Percentiles rank a stretch among this genome's conserved stretches.
Conservation (phyloP, 1,140 invertebrate species). For the Pinna nobilis region DNA sequence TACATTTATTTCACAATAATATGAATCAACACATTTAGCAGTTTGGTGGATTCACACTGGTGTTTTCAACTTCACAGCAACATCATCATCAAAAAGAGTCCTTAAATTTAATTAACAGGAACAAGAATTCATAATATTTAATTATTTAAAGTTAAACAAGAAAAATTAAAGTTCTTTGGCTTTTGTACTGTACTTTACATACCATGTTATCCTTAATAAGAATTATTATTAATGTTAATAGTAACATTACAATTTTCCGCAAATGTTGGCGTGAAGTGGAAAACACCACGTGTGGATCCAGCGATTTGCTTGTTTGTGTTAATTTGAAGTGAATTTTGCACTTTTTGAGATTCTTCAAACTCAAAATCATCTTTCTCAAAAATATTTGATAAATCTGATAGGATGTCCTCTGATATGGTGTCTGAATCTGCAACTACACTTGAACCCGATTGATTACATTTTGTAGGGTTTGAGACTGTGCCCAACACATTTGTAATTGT, state of each 20-base stretch:
- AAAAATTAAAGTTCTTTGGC: neutral
- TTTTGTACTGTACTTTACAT: neutral
- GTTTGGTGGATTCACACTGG: no score
- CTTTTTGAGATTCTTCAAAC: neutral
- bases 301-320: neutral
- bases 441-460: neutral
- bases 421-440: neutral
- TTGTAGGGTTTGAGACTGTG: neutral
- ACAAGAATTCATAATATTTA: neutral
- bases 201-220: neutral
- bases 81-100: no score
- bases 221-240: conserved; percentile 7
- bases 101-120: no score
- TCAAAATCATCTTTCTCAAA: conserved; percentile 14
- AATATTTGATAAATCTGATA: neutral
- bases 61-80: no score
- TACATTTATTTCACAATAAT: no score
- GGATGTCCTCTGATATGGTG: neutral
- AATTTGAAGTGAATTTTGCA: neutral
- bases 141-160: neutral
- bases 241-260: neutral
- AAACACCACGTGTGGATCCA: neutral
- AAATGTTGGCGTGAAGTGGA: neutral
- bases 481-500: neutral
- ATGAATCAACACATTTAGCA: no score